These are phyloP conservation scores for Paradoxurus hermaphroditus DNA, from an alignment of 2,113 vertebrate species.

Conservation along the genomic window DNA sequence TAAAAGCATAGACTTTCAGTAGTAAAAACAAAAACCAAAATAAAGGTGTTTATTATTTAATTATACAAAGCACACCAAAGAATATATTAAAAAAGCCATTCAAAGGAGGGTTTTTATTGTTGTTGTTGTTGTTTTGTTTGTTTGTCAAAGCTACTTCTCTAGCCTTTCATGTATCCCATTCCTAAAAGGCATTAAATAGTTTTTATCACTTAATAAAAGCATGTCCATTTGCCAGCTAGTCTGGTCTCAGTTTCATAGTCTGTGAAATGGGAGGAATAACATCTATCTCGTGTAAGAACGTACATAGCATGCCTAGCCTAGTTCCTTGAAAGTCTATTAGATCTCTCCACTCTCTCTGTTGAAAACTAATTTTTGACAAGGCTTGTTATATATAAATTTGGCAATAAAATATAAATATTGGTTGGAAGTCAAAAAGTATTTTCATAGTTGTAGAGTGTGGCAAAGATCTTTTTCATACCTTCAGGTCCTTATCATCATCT, in stretches of 20 bases:
- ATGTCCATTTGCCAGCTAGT: not conserved
- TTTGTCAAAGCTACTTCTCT: not conserved
- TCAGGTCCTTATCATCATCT: not conserved
- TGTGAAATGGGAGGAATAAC: not conserved
- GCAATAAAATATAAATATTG: not conserved
- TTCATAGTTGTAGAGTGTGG: not conserved
- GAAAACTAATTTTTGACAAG: not conserved
- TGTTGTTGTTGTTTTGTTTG: not conserved
- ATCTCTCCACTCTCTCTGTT: not conserved
- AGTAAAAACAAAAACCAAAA: not conserved
- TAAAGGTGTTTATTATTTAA: not conserved
- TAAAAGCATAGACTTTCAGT: not conserved
- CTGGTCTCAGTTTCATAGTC: not conserved
- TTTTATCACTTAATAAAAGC: not conserved
- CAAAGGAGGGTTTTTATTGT: not conserved
- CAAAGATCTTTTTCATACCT: not conserved
- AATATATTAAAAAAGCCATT: not conserved
- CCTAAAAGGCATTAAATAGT: not conserved
- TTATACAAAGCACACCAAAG: not conserved
- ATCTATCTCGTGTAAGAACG: not conserved
- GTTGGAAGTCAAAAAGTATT: not conserved
- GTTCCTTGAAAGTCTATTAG: not conserved
- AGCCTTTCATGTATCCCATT: not conserved
- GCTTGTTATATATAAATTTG: not conserved
- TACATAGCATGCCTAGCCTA: not conserved